Percentiles rank a stretch among this genome's conserved stretches.
Conservation (phyloP, 2,888 invertebrate genomes). For the Drosophila subquinaria region DNA sequence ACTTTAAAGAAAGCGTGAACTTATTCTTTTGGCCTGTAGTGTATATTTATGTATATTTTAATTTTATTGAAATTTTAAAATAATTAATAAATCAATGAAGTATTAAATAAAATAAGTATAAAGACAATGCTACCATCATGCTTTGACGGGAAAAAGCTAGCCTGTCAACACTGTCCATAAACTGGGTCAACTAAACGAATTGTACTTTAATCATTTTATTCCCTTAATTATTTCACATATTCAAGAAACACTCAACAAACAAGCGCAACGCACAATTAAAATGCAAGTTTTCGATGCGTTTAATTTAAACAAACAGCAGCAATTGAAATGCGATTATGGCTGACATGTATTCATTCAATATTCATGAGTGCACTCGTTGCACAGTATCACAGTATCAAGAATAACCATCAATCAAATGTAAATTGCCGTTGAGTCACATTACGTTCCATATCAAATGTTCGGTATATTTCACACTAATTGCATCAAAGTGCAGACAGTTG, state of each 20-base stretch:
- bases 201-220: slow-evolving; percentile 15
- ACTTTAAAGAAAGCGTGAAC: too few species aligned
- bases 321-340: slow-evolving; percentile 54
- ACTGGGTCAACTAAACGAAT: slow-evolving; percentile 50
- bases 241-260: slow-evolving; percentile 43
- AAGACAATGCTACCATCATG: too few species aligned
- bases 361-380: slow-evolving; percentile 51
- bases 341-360: slow-evolving; percentile 50
- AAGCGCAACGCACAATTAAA: slow-evolving; percentile 34
- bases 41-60: too few species aligned
- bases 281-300: slow-evolving; percentile 8
- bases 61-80: too few species aligned
- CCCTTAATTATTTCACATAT: slow-evolving; percentile 9
- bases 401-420: slow-evolving; percentile 58
- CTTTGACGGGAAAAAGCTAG: too few species aligned
- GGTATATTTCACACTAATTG: slow-evolving; percentile 56
- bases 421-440: slow-evolving; percentile 57
- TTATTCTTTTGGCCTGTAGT: too few species aligned
- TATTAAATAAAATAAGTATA: too few species aligned
- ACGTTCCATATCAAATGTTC: slow-evolving; percentile 47
- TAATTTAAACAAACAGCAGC: slow-evolving; percentile 17
- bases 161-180: slow-evolving; percentile 23
- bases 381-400: slow-evolving; percentile 12
- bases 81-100: too few species aligned
- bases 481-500: slow-evolving; percentile 39